Base-by-base conservation (phyloP, 2,113 vertebrate genomes). In the Neolamprologus brichardi region DNA sequence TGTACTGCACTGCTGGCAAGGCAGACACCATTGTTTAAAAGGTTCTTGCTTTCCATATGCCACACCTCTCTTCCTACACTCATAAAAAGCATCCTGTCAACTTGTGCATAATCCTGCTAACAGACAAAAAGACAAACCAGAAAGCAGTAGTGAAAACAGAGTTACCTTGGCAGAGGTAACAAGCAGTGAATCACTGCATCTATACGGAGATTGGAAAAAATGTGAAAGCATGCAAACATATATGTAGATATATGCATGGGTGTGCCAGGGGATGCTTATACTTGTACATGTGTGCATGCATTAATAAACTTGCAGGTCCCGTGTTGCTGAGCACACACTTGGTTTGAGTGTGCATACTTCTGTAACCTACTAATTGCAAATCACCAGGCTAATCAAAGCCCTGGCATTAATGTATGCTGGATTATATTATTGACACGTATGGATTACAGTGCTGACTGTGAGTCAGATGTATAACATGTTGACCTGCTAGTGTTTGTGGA, bases 401-500 rank as follows among this genome's bases (percentile, higher is more conserved):
- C 3, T 2, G 3, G 34, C 30, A 79, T 85, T 82, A 81, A 30
- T 83, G 25, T 72, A 8, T 79, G 12, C 1, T 87, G 79, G 88
- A 90, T 90, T 85, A 88, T 8, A 49, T 49, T 91, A 7, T 85
- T 82, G 81, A 88, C 79, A 89, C 11, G 10, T 34, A 32, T 52
- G 84, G 84, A 89, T 91, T 89, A 88, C 53, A 78, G 5, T 49
- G 39, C 18, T 88, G 28, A 84, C 53, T 84, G 83, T 30, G 54
- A 79, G 79, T 89, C 82, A 88, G 86, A 87, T 84, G 60, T 81
- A 86, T 70, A 83, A 54, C 60, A 46, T 39, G 37, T 79, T 91
- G 81, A 88, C 84, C 32, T 84, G 85, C 82, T 83, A 78, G 39
- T 84, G 20, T 30, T 20, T 80, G 41, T 51, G 72, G 60, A 86